A percentile compares a stretch with the other conserved stretches of the same genome.
Evolutionary conservation across 1,140 invertebrate species (phyloP).

Genomic region (Prorops nasuta): DNA sequence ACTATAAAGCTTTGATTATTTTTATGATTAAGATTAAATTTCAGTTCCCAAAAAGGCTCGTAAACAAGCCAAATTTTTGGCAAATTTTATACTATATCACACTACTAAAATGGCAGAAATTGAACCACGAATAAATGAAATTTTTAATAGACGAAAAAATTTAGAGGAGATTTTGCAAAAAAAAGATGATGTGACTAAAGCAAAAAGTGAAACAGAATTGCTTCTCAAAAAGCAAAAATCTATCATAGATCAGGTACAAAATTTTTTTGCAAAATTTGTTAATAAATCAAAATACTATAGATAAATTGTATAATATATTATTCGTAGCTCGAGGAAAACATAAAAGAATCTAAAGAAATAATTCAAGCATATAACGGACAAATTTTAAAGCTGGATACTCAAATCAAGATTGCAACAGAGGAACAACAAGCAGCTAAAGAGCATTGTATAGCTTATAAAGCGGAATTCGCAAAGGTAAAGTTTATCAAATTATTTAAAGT

Average conservation of each 20-base stretch:
- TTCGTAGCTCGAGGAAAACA: background rate
- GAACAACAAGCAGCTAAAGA: background rate
- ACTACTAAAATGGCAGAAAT: conserved; percentile 25
- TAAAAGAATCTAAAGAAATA: background rate
- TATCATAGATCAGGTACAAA: background rate
- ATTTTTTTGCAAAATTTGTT: background rate
- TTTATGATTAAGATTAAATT: background rate
- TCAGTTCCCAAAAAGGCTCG: conserved; percentile 31
- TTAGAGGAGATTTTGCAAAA: conserved; percentile 22
- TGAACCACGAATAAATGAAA: conserved; percentile 17
- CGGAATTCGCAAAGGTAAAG: conserved; percentile 13
- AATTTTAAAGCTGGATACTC: background rate
- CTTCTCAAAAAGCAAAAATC: conserved; percentile 14
- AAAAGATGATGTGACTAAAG: conserved; percentile 12
- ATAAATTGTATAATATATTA: background rate
- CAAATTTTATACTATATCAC: conserved; percentile 37
- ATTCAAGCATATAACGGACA: no score
- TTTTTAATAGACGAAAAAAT: conserved; percentile 15
- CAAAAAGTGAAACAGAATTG: conserved; percentile 9
- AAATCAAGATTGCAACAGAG: background rate
- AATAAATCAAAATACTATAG: background rate
- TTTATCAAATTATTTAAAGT: background rate
- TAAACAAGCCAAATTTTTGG: conserved; percentile 28
- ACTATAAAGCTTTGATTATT: background rate
- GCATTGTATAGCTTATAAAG: conserved; percentile 4